Percentiles rank a stretch among this genome's conserved stretches.
These are phyloP conservation scores for Psammodynastes pulverulentus DNA, from an alignment of 2,113 vertebrate species.

Conservation along the genomic window DNA sequence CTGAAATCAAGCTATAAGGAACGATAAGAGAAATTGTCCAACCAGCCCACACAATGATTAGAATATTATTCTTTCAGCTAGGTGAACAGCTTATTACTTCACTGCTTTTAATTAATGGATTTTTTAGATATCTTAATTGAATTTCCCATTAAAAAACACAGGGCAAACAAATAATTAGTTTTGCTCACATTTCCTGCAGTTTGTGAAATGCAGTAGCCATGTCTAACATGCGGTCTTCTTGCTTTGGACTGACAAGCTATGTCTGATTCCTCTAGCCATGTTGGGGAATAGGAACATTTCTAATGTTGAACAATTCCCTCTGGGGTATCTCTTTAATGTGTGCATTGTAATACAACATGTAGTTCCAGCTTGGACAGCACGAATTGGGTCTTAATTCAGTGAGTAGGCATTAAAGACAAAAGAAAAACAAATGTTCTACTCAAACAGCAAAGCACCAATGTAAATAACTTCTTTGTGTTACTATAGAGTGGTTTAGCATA, in stretches of 20 bases:
- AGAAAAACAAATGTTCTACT: conserved; percentile 37
- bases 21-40: conserved; percentile 28
- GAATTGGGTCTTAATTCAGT: neutral
- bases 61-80: conserved; percentile 42
- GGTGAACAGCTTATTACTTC: conserved; percentile 35
- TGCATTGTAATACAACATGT: conserved; percentile 58
- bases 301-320: conserved; percentile 29
- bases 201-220: neutral
- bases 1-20: conserved; percentile 27
- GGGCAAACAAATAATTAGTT: neutral
- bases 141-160: conserved; percentile 29
- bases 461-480: conserved; percentile 72
- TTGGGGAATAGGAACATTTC: conserved; percentile 53
- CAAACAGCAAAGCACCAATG: conserved; percentile 60
- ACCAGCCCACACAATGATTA: neutral
- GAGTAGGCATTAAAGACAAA: neutral
- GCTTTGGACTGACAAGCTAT: conserved; percentile 39
- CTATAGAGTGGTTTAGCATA: conserved; percentile 52
- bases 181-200: conserved; percentile 29
- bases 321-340: conserved; percentile 48
- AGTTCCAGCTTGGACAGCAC: conserved; percentile 44
- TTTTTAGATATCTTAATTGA: conserved; percentile 14
- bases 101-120: conserved; percentile 36
- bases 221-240: conserved; percentile 34
- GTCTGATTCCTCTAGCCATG: conserved; percentile 49